Conservation (phyloP, 2,797 vertebrate species). For the Xiphophorus birchmanni region DNA sequence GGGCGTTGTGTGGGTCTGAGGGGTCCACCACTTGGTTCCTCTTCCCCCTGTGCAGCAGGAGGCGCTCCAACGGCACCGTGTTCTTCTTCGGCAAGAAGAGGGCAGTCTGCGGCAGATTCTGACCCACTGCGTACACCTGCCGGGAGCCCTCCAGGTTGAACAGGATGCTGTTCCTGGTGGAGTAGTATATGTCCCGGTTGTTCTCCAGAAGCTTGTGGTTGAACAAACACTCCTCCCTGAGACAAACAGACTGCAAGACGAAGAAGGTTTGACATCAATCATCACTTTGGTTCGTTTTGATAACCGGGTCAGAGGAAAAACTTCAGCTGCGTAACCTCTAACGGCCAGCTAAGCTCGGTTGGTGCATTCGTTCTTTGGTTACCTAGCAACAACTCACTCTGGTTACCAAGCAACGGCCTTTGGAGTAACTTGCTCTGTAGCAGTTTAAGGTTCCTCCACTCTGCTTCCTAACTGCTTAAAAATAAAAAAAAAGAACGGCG, state of each 20-base stretch:
- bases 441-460: too few relatives aligned
- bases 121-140: slow-evolving; percentile 80
- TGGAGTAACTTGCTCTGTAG: too few relatives aligned
- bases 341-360: too few relatives aligned
- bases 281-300: not conserved
- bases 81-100: slow-evolving; percentile 92
- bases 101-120: slow-evolving; percentile 88
- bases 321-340: too few relatives aligned
- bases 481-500: too few relatives aligned
- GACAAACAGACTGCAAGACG: slow-evolving; percentile 84
- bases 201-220: slow-evolving; percentile 91
- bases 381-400: too few relatives aligned
- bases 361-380: too few relatives aligned
- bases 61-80: slow-evolving; percentile 88
- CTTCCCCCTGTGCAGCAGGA: slow-evolving; percentile 85
- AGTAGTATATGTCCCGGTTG: slow-evolving; percentile 91
- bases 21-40: slow-evolving; percentile 79
- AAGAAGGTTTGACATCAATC: not conserved
- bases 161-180: slow-evolving; percentile 84
- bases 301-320: not conserved
- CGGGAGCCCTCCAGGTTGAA: slow-evolving; percentile 90
- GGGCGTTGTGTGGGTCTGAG: slow-evolving; percentile 72
- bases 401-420: too few relatives aligned
- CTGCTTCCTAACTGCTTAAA: too few relatives aligned
- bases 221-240: slow-evolving; percentile 87